These are phyloP conservation scores for Schrankia costaestrigalis DNA, from an alignment of 2,888 invertebrate genomes.

Conservation along the genomic window DNA sequence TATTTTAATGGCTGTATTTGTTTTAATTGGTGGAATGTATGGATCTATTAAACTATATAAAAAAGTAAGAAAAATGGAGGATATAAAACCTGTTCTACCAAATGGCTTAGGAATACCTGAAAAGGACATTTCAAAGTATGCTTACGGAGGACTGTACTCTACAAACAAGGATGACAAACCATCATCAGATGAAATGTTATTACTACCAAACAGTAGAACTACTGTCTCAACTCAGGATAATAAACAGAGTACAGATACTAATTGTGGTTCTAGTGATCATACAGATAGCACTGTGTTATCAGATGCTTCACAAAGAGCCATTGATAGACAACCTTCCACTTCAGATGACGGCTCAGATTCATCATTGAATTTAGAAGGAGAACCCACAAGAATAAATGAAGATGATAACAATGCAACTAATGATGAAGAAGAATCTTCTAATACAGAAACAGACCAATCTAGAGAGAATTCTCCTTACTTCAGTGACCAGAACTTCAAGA, in stretches of 20 bases:
- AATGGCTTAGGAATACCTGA: conserved; percentile 80
- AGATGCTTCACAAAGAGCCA: conserved; percentile 55
- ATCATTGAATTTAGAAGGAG: conserved; percentile 61
- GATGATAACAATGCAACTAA: conserved; percentile 38
- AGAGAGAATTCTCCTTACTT: conserved; percentile 58
- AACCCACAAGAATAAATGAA: conserved; percentile 41
- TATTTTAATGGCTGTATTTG: conserved; percentile 55
- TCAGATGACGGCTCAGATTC: conserved; percentile 70
- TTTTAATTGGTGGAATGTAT: conserved; percentile 51
- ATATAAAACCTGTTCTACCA: conserved; percentile 85
- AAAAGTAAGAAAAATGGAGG: conserved; percentile 83
- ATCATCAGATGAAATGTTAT: conserved; percentile 69
- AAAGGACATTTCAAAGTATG: conserved; percentile 67
- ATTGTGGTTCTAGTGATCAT: conserved; percentile 66
- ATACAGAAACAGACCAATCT: conserved; percentile 53
- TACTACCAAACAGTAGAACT: conserved; percentile 63
- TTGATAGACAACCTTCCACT: conserved; percentile 63
- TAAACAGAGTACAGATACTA: conserved; percentile 60
- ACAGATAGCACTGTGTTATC: conserved; percentile 75
- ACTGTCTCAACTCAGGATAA: conserved; percentile 52
- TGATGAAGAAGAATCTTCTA: conserved; percentile 48
- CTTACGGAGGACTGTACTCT: conserved; percentile 64
- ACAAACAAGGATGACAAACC: conserved; percentile 69
- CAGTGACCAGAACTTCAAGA: conserved; percentile 55
- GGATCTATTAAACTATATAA: conserved; percentile 78